phyloP scores from a whole-genome alignment of 2,797 vertebrate species.

The Eremophila alpestris region DNA sequence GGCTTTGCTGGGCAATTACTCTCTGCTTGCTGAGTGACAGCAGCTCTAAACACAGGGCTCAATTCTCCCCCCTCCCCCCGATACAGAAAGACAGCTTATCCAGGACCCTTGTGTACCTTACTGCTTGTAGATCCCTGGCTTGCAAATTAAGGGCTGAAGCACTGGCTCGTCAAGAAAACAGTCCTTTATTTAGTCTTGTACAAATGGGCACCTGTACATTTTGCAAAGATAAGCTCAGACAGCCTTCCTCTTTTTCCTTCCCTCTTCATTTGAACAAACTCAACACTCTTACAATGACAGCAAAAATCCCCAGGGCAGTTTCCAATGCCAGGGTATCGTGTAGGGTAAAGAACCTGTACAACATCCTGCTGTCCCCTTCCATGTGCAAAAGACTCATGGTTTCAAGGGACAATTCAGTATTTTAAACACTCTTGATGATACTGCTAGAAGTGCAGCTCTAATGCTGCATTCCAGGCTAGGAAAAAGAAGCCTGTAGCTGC shows the following conservation, averaged over 20 bases:
- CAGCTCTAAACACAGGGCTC: neutral
- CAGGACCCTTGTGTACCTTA: neutral
- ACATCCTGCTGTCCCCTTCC: neutral
- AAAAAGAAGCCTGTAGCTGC: neutral
- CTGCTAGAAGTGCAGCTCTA: neutral
- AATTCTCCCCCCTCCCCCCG: accelerated
- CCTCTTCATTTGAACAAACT: neutral
- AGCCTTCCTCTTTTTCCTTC: neutral
- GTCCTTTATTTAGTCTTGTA: neutral
- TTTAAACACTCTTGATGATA: neutral
- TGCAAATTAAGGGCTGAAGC: neutral
- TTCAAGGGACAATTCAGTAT: neutral
- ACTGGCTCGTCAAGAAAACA: neutral
- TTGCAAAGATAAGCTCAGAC: neutral
- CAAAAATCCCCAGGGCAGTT: neutral
- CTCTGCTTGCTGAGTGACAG: neutral
- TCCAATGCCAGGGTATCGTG: neutral
- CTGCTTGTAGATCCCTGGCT: neutral
- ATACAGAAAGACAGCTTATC: accelerated
- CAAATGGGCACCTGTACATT: neutral
- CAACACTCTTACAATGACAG: neutral
- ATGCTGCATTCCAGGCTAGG: neutral
- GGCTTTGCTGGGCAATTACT: neutral
- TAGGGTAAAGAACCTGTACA: neutral
- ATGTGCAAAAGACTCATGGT: accelerated